Evolutionary conservation across 2,797 vertebrate genomes (phyloP).

Genomic region (Trachurus trachurus): DNA sequence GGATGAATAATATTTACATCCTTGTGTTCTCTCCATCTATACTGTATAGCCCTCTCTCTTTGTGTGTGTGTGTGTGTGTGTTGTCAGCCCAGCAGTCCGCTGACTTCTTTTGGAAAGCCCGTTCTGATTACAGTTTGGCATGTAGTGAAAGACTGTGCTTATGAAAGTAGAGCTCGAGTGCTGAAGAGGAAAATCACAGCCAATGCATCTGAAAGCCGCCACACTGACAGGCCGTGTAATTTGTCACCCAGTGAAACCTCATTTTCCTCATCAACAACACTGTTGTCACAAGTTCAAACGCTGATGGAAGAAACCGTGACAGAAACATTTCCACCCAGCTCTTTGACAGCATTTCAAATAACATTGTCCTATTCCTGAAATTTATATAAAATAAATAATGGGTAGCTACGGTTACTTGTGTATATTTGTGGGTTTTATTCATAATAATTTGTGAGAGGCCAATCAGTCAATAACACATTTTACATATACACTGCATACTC

Average conservation of each 20-base stretch:
- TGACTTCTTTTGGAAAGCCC: constrained; percentile 26
- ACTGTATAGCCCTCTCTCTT: not conserved
- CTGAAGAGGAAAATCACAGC: constrained; percentile 34
- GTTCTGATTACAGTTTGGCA: constrained; percentile 37
- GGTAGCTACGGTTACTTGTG: not conserved
- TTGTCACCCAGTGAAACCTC: constrained; percentile 46
- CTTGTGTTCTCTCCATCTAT: not conserved
- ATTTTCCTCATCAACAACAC: constrained; percentile 34
- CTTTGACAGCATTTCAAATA: not conserved
- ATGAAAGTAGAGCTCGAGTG: constrained; percentile 19
- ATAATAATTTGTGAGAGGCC: not conserved
- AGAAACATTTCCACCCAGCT: constrained; percentile 11
- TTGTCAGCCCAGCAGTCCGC: not conserved
- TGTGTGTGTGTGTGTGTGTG: not conserved
- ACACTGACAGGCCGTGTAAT: constrained; percentile 38
- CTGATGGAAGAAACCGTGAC: constrained; percentile 3
- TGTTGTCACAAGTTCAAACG: constrained; percentile 32
- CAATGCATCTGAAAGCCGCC: constrained; percentile 26
- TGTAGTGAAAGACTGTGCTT: constrained; percentile 23
- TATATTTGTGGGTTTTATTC: not conserved
- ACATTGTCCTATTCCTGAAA: not conserved
- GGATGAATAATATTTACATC: not conserved
- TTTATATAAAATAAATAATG: not conserved
- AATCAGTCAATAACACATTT: not conserved
- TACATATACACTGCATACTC: not conserved